Evolutionary conservation across 2,113 vertebrate genomes (phyloP).

Genomic region (Rhizomys pruinosus): DNA sequence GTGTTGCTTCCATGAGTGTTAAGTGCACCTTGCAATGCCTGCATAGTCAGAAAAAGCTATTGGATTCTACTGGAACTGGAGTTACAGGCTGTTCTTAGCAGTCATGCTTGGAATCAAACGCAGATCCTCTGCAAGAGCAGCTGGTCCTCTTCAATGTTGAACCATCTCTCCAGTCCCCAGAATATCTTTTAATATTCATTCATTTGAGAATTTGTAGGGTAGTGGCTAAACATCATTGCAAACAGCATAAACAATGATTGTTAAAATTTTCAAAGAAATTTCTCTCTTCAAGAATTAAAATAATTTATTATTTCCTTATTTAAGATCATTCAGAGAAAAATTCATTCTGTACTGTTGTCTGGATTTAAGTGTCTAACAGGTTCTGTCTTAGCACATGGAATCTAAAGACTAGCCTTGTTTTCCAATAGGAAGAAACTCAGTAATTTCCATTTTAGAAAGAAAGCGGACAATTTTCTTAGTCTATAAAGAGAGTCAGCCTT

Average conservation of each 20-base stretch:
- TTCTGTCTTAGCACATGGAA: background rate
- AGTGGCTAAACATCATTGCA: background rate
- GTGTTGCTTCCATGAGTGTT: too few species aligned
- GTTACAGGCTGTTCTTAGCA: too few species aligned
- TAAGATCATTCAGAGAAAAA: background rate
- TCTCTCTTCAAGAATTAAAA: too few species aligned
- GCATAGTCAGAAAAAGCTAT: too few species aligned
- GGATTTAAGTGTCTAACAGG: background rate
- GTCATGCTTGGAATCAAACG: too few species aligned
- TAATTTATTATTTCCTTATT: background rate
- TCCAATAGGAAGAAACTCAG: background rate
- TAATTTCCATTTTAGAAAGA: background rate
- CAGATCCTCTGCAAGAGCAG: too few species aligned
- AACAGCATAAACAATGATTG: background rate
- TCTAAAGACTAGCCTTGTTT: constrained; percentile 3
- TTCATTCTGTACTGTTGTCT: background rate
- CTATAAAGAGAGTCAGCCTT: background rate
- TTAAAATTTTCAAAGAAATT: background rate
- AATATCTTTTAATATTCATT: too few species aligned
- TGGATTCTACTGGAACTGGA: too few species aligned
- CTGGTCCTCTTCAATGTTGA: too few species aligned
- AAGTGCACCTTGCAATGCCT: too few species aligned
- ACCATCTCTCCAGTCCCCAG: too few species aligned
- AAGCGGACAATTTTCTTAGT: background rate
- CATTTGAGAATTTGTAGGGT: background rate